Base-by-base conservation (phyloP, 2,888 invertebrate species). In the Theretra japonica region DNA sequence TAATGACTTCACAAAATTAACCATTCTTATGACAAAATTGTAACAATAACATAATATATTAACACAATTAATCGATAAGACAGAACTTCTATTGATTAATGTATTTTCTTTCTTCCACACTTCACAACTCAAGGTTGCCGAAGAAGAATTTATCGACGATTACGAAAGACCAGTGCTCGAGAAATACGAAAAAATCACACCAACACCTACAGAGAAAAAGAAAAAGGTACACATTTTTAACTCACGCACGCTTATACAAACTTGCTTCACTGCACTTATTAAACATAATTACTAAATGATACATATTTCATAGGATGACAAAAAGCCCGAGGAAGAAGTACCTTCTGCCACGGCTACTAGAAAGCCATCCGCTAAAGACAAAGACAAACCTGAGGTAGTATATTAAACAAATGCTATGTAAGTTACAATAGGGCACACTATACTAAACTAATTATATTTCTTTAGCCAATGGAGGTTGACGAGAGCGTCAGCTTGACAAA, bases 111-210 rank as follows among this genome's bases (percentile, higher is more conserved):
- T 70, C 69, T 74, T 75, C 79, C 75, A 85, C 73, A 79, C 79
- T 75, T 77, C 41, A 76, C 82, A 70, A 80, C 81, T 85, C 80
- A 92, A 94, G 94, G 94, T 92, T 76, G 88, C 80, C 75, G 91
- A 89, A 78, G 92, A 90, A 81, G 94, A 94, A 79, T 94, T 94
- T 85, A 82, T 94, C 83, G 96, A 96, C 72, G 97, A 97, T 92
- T 97, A 97, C 87, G 97, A 97, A 82, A 95, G 97, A 78, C 96
- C 97, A 0, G 96, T 96, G 72, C 94, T 97, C 74, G 97, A 97
- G 85, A 96, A 96, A 90, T 96, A 96, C 82, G 96, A 96, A 86
- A 96, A 95, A 88, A 88, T 94, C 68, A 87, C 94, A 80, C 94
- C 94, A 57, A 95, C 94, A 82, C 94, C 94, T 50, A 80, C 83